phyloP scores from a whole-genome alignment of 2,888 invertebrate genomes.

The Meliscaeva auricollis region DNA sequence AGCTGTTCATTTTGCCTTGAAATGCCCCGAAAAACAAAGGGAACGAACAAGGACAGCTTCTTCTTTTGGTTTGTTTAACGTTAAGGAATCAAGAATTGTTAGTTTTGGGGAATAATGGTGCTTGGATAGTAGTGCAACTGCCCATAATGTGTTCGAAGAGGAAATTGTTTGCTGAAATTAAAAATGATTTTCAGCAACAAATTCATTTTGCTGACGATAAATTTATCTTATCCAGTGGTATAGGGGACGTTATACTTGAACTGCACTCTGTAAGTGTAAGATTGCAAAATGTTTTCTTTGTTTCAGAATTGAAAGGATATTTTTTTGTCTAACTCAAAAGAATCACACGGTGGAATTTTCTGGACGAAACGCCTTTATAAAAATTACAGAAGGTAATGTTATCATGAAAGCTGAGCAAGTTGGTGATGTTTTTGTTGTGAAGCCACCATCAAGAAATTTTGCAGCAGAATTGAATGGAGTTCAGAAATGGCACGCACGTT shows the following conservation, averaged over 20 bases:
- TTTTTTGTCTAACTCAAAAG: constrained; percentile 28
- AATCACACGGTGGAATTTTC: neutral
- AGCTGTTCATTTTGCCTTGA: neutral
- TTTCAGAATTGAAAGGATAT: constrained; percentile 14
- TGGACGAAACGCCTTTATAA: neutral
- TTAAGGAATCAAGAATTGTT: neutral
- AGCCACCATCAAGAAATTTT: too few relatives aligned
- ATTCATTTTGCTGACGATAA: constrained; percentile 15
- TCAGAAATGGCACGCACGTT: too few relatives aligned
- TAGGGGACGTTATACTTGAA: neutral
- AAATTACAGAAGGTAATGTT: neutral
- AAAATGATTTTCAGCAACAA: neutral
- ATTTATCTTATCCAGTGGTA: constrained; percentile 13
- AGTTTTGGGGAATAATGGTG: neutral
- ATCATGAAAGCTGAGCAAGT: too few relatives aligned
- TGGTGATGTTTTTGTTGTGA: too few relatives aligned
- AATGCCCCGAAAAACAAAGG: neutral
- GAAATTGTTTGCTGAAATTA: neutral
- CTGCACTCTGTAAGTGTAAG: neutral
- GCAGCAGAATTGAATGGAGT: too few relatives aligned
- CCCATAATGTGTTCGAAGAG: neutral
- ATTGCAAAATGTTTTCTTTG: neutral
- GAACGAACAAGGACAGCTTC: neutral
- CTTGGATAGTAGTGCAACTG: neutral
- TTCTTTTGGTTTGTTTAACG: neutral